A percentile compares a stretch with the other conserved stretches of the same genome.
These are phyloP conservation scores for Odontocerum albicorne DNA, from an alignment of 2,888 invertebrate genomes.

Conservation along the genomic window DNA sequence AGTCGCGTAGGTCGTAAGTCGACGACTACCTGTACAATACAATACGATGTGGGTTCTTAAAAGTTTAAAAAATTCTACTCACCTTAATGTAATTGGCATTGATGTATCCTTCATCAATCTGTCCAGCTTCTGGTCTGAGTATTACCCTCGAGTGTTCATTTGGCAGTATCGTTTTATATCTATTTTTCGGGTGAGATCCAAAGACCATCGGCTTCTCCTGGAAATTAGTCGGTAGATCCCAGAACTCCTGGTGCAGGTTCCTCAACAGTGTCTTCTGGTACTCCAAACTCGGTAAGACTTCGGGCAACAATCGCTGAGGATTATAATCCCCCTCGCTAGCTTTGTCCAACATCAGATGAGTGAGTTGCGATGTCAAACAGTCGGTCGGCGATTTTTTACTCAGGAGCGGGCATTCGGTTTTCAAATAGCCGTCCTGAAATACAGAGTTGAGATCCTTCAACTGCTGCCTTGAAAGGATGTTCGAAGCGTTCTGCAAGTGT, in stretches of 20 bases:
- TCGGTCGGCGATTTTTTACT: conserved; percentile 24
- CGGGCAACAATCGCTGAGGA: conserved; percentile 36
- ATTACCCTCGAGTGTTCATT: conserved; percentile 86
- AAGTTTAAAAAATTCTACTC: no score
- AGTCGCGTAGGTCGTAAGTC: no score
- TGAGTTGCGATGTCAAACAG: conserved; percentile 9
- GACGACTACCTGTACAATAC: no score
- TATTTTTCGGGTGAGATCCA: conserved; percentile 86
- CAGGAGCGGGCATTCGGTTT: conserved; percentile 45
- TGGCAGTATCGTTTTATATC: conserved; percentile 87
- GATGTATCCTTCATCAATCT: conserved; percentile 74
- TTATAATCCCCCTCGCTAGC: conserved; percentile 28
- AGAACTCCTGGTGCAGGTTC: conserved; percentile 85
- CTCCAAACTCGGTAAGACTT: conserved; percentile 57
- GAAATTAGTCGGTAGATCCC: conserved; percentile 91
- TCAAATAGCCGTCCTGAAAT: conserved; percentile 59
- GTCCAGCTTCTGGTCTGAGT: conserved; percentile 57
- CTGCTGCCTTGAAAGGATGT: conserved; percentile 62
- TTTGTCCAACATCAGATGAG: conserved; percentile 14
- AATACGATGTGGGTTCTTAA: no score
- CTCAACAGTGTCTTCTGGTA: conserved; percentile 64
- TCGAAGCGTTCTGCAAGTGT: conserved; percentile 70
- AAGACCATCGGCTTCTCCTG: conserved; percentile 88
- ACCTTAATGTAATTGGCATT: conserved; percentile 95
- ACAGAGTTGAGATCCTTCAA: conserved; percentile 60